These are phyloP conservation scores for Cactoblastis cactorum DNA, from an alignment of 2,888 invertebrate species.

Conservation along the genomic window DNA sequence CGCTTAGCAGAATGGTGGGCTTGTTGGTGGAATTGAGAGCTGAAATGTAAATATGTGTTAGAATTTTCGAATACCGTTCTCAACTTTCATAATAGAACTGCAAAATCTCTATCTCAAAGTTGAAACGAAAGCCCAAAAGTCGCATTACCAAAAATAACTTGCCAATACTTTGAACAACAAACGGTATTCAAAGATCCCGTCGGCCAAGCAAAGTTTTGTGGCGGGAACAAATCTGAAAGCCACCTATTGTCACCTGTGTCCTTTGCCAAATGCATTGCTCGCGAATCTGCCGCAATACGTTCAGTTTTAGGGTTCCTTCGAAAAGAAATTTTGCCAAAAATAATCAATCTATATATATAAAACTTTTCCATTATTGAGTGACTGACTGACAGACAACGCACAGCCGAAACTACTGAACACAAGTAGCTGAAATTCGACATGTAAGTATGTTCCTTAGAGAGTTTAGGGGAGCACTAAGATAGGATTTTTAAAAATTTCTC, in stretches of 20 bases:
- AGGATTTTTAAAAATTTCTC: too few relatives aligned
- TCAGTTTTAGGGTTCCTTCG: constrained; percentile 6
- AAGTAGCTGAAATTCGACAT: too few relatives aligned
- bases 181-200: constrained; percentile 2
- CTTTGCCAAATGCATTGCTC: constrained; percentile 35
- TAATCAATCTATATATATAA: too few relatives aligned
- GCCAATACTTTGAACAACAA: constrained; percentile 20
- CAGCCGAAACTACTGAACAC: too few relatives aligned
- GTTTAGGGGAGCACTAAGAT: too few relatives aligned
- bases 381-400: too few relatives aligned
- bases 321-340: not conserved
- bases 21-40: too few relatives aligned
- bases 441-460: too few relatives aligned
- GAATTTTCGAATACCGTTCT: not conserved
- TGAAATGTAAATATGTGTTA: too few relatives aligned
- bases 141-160: not conserved
- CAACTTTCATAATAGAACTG: not conserved
- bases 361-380: too few relatives aligned
- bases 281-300: constrained; percentile 28
- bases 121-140: not conserved
- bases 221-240: not conserved
- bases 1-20: too few relatives aligned
- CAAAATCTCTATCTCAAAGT: not conserved
- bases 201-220: constrained; percentile 25
- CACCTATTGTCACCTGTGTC: constrained; percentile 47